A percentile compares a stretch with the other conserved stretches of the same genome.
phyloP scores from a whole-genome alignment of 2,797 vertebrate species.

The Pseudomugil gertrudae region DNA sequence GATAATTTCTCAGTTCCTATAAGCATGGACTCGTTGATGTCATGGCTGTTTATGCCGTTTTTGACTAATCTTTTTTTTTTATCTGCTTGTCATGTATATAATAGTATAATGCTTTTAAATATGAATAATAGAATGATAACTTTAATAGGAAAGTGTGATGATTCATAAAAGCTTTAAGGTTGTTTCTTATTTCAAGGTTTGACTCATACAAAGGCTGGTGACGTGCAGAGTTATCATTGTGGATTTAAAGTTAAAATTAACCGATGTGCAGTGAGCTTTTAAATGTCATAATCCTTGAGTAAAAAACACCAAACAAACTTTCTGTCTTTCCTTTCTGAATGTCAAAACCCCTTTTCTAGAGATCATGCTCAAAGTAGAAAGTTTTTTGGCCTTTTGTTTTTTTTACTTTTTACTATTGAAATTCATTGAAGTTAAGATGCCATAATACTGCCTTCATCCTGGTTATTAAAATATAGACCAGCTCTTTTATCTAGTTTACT shows the following conservation, averaged over 20 bases:
- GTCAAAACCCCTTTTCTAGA: neutral
- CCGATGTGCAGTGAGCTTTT: neutral
- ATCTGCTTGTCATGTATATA: neutral
- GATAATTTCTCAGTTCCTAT: conserved; percentile 37
- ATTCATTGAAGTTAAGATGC: neutral
- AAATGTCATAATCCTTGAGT: neutral
- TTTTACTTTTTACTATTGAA: neutral
- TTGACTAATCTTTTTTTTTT: neutral
- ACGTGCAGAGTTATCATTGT: conserved; percentile 19
- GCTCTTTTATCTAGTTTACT: neutral
- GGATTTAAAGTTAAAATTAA: conserved; percentile 23
- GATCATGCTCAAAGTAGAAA: neutral
- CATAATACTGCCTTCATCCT: neutral
- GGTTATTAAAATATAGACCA: neutral
- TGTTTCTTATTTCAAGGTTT: conserved; percentile 18
- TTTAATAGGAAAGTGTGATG: conserved; percentile 7
- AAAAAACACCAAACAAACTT: neutral
- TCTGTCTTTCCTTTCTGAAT: neutral
- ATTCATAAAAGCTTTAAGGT: conserved; percentile 17
- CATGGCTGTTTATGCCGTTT: conserved; percentile 5
- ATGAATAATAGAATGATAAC: conserved; percentile 31
- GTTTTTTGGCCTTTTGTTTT: neutral
- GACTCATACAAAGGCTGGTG: conserved; percentile 13
- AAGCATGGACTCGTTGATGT: neutral
- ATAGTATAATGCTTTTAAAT: conserved; percentile 19